These are phyloP conservation scores for Sipunculus nudus DNA, from an alignment of 2,888 invertebrate genomes.

Conservation along the genomic window DNA sequence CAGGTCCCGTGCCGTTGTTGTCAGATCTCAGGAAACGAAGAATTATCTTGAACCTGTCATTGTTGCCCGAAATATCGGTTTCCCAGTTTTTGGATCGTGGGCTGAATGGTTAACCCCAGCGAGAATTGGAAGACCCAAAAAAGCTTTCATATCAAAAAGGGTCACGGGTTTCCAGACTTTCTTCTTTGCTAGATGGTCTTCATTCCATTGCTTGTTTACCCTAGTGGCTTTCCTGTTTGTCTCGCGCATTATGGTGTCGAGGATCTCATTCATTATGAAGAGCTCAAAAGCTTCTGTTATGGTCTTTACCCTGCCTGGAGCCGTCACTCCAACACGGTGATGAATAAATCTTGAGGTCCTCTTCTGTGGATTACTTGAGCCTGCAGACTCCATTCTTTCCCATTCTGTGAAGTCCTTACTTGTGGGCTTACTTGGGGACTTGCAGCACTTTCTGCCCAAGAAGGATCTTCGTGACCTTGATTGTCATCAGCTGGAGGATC, in stretches of 20 bases:
- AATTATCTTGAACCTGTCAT: slow-evolving; percentile 7
- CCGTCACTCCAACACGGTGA: not conserved
- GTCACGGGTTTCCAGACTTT: not conserved
- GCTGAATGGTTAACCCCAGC: not conserved
- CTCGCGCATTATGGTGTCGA: not conserved
- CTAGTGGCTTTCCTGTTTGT: not conserved
- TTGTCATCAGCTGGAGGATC: not conserved
- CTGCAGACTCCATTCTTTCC: not conserved
- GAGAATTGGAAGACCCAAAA: not conserved
- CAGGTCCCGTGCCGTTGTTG: not conserved
- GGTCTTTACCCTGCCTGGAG: not conserved
- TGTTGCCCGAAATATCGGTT: not conserved
- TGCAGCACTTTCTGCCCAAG: too few relatives aligned
- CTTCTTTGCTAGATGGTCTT: not conserved
- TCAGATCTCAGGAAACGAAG: slow-evolving; percentile 10
- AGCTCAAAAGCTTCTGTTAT: not conserved
- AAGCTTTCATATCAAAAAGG: not conserved
- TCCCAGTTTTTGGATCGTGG: not conserved
- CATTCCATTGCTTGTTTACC: not conserved
- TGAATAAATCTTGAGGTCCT: not conserved
- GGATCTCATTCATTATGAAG: not conserved
- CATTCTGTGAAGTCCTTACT: not conserved
- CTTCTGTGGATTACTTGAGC: not conserved
- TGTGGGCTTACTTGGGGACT: not conserved
- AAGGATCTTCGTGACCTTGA: not conserved